Conservation (phyloP, 2,113 vertebrate genomes). For the Sciurus niger region DNA sequence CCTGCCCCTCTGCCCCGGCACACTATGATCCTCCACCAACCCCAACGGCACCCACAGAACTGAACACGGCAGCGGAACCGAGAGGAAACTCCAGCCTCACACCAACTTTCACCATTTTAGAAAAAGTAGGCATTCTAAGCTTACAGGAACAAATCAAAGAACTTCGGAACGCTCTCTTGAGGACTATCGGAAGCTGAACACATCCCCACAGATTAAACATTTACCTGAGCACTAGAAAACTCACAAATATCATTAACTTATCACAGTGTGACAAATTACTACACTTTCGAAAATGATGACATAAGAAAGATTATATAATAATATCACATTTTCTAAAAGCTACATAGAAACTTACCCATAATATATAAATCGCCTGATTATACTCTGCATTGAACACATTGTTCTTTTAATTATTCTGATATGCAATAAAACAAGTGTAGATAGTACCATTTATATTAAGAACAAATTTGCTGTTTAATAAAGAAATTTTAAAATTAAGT, state of each 20-base stretch:
- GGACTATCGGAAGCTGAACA: constrained; percentile 58
- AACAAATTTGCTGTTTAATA: constrained; percentile 89
- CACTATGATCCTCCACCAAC: neutral
- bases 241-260: constrained; percentile 66
- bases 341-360: constrained; percentile 88
- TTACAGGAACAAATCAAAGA: constrained; percentile 51
- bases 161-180: constrained; percentile 51
- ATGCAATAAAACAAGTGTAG: constrained; percentile 86
- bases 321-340: constrained; percentile 85
- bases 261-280: constrained; percentile 13
- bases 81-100: constrained; percentile 1
- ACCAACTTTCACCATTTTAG: neutral
- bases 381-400: constrained; percentile 88
- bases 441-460: constrained; percentile 87
- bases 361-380: constrained; percentile 89
- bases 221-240: constrained; percentile 72
- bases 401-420: constrained; percentile 91
- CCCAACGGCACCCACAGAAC: neutral
- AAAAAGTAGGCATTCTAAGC: constrained; percentile 15
- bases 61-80: neutral
- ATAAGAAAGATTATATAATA: constrained; percentile 73
- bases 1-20: neutral
- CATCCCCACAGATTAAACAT: constrained; percentile 60
- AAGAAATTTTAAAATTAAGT: constrained; percentile 92
- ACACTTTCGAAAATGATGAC: constrained; percentile 66